Base-by-base conservation (phyloP, 30 jellyfish, hydroid and myxozoan genomes). In the Mastigias papua region DNA sequence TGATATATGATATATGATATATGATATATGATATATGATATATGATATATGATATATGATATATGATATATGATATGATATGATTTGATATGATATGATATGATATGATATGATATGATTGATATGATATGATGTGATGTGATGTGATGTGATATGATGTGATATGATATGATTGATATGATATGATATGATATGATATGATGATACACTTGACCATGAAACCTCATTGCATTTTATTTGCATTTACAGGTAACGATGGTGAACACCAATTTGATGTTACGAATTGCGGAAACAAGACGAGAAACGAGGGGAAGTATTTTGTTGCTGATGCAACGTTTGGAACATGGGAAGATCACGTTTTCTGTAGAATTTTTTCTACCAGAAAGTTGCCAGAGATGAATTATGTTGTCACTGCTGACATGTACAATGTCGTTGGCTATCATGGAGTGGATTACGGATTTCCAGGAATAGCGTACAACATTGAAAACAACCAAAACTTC, bases 401-500 rank as follows among this genome's bases (percentile, higher is more conserved):
- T 42, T 90, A 90, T 48, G 80, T 25, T 10, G 90, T 90, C 69
- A 68, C 95, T 10, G 91, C 92, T 6, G 64, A 48, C 37, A 58
- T 90, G 78, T 90, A 82, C 67, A 90, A 90, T 30, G 85, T 73
- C 61, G 42, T 58, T 34, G 97, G 97, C 60, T 75, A 61, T 29
- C 92, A 90, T 34, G 94, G 97, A 8, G 68, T 76, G 34, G 82
- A 78, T 54, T 90, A 69, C 75, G 97, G 97, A 51, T 90, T 73
- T 50, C 94, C 90, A 62, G 97, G 97, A 19, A 69, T 90, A 25
- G 97, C 97, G 26, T 90, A 64, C 70, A 90, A 90, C 80, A 89
- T 84, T 29, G 86, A 90, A 66, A 89, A 90, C 72, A 78, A 67
- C 75, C 77, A 77, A 0, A 90, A 90, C 65, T 90, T 82, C 48